Percentiles rank a stretch among this genome's conserved stretches.
These are phyloP conservation scores for Vombatus ursinus DNA, from an alignment of 2,113 vertebrate genomes.

Conservation along the genomic window DNA sequence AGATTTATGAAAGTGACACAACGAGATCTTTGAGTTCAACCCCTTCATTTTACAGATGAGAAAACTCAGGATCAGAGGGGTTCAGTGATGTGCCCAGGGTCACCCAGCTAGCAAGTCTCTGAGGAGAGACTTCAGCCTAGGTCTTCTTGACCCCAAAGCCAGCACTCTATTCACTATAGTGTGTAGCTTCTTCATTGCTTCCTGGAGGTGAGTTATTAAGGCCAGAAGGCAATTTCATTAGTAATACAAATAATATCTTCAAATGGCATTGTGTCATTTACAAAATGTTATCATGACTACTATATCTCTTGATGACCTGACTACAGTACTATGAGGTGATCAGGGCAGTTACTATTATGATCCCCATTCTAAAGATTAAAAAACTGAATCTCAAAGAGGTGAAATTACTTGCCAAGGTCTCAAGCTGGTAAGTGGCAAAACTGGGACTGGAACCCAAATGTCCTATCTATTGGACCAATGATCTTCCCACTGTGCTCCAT, in stretches of 20 bases:
- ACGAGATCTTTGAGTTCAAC: neutral
- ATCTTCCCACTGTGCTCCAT: neutral
- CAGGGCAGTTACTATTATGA: neutral
- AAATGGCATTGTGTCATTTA: neutral
- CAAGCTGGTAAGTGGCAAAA: neutral
- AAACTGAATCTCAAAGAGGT: neutral
- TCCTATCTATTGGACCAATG: neutral
- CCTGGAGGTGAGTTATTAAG: neutral
- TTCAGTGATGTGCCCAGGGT: neutral
- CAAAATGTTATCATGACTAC: neutral
- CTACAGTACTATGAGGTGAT: accelerated
- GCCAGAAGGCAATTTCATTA: neutral
- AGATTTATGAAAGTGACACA: neutral
- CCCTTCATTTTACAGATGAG: neutral
- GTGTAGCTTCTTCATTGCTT: neutral
- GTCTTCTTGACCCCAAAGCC: neutral
- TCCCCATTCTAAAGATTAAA: neutral
- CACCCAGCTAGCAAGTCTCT: neutral
- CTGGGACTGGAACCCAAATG: neutral
- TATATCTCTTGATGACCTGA: neutral
- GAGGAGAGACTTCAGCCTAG: neutral
- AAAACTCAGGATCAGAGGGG: neutral
- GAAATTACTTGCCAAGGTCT: neutral
- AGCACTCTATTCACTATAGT: neutral
- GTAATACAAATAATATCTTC: neutral